These are phyloP conservation scores for Echinometra lucunter DNA, from an alignment of 53 echinoderm and acorn worm genomes.

Conservation along the genomic window DNA sequence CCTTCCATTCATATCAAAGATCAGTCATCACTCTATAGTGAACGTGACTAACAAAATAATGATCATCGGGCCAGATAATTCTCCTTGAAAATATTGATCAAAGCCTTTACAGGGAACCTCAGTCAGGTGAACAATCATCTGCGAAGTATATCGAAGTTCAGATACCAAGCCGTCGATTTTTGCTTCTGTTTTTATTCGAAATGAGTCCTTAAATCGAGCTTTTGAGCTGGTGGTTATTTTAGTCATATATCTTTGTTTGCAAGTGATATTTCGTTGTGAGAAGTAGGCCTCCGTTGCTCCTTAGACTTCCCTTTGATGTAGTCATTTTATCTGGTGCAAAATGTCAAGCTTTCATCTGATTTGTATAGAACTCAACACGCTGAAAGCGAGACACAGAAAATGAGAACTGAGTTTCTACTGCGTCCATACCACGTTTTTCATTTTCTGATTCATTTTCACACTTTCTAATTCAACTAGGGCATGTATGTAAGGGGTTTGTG, in stretches of 20 bases:
- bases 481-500: no score
- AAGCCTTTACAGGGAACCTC: not conserved
- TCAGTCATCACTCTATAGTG: not conserved
- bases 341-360: constrained; percentile 1
- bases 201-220: not conserved
- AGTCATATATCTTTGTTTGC: not conserved
- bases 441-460: not conserved
- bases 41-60: not conserved
- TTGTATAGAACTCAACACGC: not conserved
- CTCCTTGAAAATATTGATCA: constrained; percentile 1
- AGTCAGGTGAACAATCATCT: not conserved
- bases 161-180: not conserved
- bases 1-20: not conserved
- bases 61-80: not conserved
- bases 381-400: not conserved
- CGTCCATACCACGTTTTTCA: not conserved
- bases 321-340: not conserved
- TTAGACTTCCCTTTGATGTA: not conserved
- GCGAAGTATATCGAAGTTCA: not conserved
- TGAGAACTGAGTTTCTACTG: not conserved
- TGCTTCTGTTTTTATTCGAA: not conserved
- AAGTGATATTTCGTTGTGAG: not conserved
- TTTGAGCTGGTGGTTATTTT: not conserved
- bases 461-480: not conserved
- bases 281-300: not conserved